Evolutionary conservation across 2,797 vertebrate species (phyloP).

Genomic region (Orestias chungarensis): DNA sequence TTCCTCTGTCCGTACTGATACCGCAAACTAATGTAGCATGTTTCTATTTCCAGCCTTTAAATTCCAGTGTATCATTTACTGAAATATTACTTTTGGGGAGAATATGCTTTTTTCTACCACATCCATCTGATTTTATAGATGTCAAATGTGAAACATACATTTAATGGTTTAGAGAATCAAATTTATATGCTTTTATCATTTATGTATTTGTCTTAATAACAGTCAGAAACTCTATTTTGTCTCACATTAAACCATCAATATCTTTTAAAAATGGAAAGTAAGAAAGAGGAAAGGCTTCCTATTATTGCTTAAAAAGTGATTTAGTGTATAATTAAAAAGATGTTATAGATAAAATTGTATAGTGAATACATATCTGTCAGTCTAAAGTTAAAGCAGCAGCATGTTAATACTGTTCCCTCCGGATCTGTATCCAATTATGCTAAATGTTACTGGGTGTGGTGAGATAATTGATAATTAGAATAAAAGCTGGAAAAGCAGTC

Average conservation of each 20-base stretch:
- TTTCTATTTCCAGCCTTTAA: background rate
- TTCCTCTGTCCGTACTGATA: too few relatives aligned
- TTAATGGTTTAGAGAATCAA: background rate
- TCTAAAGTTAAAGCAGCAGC: background rate
- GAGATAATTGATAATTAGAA: background rate
- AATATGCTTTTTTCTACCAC: background rate
- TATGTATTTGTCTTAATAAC: background rate
- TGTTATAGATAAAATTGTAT: background rate
- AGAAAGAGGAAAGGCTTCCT: background rate
- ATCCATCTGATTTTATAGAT: background rate
- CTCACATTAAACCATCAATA: conserved; percentile 5
- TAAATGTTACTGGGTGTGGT: background rate
- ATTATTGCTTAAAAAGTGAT: conserved; percentile 7
- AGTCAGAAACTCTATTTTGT: background rate
- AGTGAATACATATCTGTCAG: background rate
- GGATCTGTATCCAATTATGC: background rate
- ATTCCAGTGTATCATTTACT: conserved; percentile 15
- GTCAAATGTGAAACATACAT: background rate
- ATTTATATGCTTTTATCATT: background rate
- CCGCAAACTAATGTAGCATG: background rate
- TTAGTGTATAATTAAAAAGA: background rate
- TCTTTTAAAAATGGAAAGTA: background rate
- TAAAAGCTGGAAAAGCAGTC: background rate
- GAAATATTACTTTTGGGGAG: conserved; percentile 12
- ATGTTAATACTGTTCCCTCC: background rate